These are phyloP conservation scores for Lasius platythorax DNA, from an alignment of 2,888 invertebrate species.

Conservation along the genomic window DNA sequence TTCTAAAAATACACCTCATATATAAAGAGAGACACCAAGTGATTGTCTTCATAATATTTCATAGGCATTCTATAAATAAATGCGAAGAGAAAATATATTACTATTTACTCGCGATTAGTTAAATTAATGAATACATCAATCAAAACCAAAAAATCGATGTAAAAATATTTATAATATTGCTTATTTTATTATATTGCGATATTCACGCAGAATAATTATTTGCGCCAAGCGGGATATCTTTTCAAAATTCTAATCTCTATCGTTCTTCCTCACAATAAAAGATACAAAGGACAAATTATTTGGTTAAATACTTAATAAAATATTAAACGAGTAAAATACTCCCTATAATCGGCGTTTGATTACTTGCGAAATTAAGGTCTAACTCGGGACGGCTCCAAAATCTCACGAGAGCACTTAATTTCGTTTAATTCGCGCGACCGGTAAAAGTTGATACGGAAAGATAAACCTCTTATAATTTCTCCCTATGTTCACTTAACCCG, in stretches of 20 bases:
- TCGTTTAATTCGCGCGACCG: not conserved
- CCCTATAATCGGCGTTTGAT: not conserved
- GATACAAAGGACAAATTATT: too few species aligned
- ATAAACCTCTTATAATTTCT: not conserved
- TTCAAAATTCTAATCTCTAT: not conserved
- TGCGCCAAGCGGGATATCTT: not conserved
- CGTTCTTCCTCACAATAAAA: not conserved
- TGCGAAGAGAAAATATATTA: not conserved
- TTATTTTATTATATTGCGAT: not conserved
- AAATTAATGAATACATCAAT: not conserved
- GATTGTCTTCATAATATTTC: not conserved
- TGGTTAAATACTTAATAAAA: too few species aligned
- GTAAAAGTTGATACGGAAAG: not conserved
- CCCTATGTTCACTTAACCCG: not conserved
- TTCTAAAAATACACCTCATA: not conserved
- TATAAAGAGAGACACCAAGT: not conserved
- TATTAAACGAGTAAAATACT: not conserved
- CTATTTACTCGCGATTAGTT: not conserved
- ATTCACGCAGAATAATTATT: not conserved
- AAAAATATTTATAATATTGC: not conserved
- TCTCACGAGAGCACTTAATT: not conserved
- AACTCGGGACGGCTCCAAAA: not conserved
- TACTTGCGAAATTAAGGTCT: conserved; percentile 1
- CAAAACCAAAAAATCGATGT: not conserved
- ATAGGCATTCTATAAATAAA: not conserved